A percentile compares a stretch with the other conserved stretches of the same genome.
phyloP scores from a whole-genome alignment of 1,140 invertebrate species.

The Thalassaphorura encarpata region DNA sequence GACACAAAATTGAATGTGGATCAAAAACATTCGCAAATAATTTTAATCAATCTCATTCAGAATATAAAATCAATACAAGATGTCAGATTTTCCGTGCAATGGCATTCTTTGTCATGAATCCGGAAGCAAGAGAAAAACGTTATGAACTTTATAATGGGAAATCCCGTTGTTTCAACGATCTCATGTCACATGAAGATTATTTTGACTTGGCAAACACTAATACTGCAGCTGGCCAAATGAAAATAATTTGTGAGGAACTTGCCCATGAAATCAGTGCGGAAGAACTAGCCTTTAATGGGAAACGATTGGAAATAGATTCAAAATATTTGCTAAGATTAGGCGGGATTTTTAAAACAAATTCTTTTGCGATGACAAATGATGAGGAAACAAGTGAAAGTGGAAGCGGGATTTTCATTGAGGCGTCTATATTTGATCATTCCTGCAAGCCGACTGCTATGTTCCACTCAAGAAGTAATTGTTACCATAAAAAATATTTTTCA shows the following conservation, averaged over 20 bases:
- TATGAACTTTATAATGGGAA: slow-evolving; percentile 4
- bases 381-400: not conserved
- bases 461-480: not conserved
- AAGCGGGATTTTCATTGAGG: slow-evolving; percentile 2
- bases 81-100: no score
- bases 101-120: no score
- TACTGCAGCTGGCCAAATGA: not conserved
- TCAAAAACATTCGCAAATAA: no score
- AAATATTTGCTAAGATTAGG: slow-evolving; percentile 1
- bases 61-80: no score
- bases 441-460: slow-evolving; percentile 9
- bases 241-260: not conserved
- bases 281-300: not conserved
- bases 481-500: no score
- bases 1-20: no score
- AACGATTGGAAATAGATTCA: not conserved
- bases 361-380: slow-evolving; percentile 4
- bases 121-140: not conserved
- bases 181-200: slow-evolving; percentile 3
- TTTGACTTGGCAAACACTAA: no score
- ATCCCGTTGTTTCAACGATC: not conserved
- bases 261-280: not conserved
- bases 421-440: slow-evolving; percentile 11
- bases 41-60: no score
- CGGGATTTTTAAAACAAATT: slow-evolving; percentile 10